Percentiles rank a stretch among this genome's conserved stretches.
Conservation (phyloP, 30 jellyfish, hydroid and myxozoan genomes). For the Aurelia sp. region DNA sequence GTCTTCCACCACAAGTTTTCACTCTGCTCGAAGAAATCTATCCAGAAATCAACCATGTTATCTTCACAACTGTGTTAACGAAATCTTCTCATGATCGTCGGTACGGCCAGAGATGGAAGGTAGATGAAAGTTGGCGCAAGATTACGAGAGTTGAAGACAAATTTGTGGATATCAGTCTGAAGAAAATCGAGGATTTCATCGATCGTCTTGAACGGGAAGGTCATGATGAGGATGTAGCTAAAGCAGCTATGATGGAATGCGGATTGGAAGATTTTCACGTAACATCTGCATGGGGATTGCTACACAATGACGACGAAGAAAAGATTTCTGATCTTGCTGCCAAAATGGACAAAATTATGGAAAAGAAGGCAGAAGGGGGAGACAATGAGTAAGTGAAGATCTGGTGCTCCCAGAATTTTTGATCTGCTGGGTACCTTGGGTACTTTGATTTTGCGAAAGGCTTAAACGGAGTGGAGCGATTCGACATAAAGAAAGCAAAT, state of each 20-base stretch:
- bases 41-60: slow-evolving; percentile 36
- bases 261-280: slow-evolving; percentile 6
- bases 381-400: not conserved
- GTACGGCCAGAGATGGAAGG: not conserved
- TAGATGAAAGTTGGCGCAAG: slow-evolving; percentile 11
- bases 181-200: slow-evolving; percentile 24
- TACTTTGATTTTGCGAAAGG: no score
- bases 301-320: slow-evolving; percentile 18
- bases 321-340: slow-evolving; percentile 30
- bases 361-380: slow-evolving; percentile 25
- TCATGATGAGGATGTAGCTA: slow-evolving; percentile 68
- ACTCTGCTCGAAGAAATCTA: slow-evolving; percentile 56
- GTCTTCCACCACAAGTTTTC: slow-evolving; percentile 58
- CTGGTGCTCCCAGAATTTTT: no score
- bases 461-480: no score
- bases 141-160: slow-evolving; percentile 30
- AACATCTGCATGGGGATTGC: slow-evolving; percentile 59
- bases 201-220: slow-evolving; percentile 29
- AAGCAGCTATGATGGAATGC: slow-evolving; percentile 68
- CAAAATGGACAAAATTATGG: slow-evolving; percentile 43
- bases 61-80: slow-evolving; percentile 5
- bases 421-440: no score
- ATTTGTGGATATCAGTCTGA: slow-evolving; percentile 19
- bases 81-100: slow-evolving; percentile 45
- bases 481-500: no score